A percentile compares a stretch with the other conserved stretches of the same genome.
Evolutionary conservation across 2,888 invertebrate genomes (phyloP).

Genomic region (Hydrotaea diabolus): DNA sequence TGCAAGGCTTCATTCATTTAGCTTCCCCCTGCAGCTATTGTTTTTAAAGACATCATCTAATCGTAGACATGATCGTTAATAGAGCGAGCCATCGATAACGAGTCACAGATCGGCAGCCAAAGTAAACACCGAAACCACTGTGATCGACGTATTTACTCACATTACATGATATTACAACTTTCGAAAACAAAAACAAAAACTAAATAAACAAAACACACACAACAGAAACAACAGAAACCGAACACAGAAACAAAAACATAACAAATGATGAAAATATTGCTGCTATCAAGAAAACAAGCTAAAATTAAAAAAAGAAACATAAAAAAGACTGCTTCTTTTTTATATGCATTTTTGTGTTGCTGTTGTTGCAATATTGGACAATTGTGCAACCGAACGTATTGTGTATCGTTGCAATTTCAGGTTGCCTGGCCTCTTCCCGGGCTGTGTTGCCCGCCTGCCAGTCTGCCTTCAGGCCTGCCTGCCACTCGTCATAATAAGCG

Average conservation of each 20-base stretch:
- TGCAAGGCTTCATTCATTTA: background rate
- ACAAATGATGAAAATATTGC: constrained; percentile 8
- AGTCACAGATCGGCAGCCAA: background rate
- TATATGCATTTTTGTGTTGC: background rate
- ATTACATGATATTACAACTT: constrained; percentile 36
- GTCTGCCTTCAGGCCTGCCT: too few species aligned
- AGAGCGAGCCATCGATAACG: too few species aligned
- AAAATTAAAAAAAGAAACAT: constrained; percentile 1
- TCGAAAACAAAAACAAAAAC: constrained; percentile 16
- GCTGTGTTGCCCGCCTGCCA: too few species aligned
- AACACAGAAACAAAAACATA: background rate
- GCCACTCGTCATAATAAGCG: background rate
- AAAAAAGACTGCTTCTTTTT: background rate
- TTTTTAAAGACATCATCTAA: background rate
- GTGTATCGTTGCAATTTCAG: constrained; percentile 21
- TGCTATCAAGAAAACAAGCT: constrained; percentile 20
- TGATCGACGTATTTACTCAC: background rate
- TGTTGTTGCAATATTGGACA: constrained; percentile 40
- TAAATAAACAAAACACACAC: background rate
- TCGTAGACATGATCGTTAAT: background rate
- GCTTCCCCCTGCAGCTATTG: background rate
- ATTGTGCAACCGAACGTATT: constrained; percentile 55
- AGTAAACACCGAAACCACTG: constrained; percentile 7
- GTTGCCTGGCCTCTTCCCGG: background rate
- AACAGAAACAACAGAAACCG: too few species aligned